phyloP scores from a whole-genome alignment of 2,113 vertebrate genomes.

The Mesocricetus auratus region DNA sequence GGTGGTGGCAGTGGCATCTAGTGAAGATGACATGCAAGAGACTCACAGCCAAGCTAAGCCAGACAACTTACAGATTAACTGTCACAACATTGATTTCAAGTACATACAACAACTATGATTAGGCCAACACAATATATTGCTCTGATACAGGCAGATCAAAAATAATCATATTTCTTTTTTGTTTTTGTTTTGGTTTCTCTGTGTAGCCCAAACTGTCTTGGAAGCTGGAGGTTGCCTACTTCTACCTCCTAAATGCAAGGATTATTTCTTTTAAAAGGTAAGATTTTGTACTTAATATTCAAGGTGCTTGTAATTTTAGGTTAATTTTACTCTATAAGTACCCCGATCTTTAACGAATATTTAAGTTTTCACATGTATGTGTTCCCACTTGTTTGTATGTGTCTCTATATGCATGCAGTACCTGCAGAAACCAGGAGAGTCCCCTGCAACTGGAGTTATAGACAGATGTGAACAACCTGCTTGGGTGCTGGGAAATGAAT shows the following conservation, averaged over 20 bases:
- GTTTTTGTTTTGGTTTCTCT: neutral
- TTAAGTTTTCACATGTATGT: neutral
- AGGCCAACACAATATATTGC: conserved; percentile 38
- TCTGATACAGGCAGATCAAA: neutral
- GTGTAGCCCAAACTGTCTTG: neutral
- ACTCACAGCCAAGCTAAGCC: neutral
- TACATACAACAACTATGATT: neutral
- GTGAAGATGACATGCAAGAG: neutral
- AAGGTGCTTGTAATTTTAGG: neutral
- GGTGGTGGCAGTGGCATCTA: neutral
- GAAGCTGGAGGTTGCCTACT: neutral
- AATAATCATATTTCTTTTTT: neutral
- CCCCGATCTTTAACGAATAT: neutral
- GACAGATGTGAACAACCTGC: neutral
- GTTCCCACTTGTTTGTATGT: neutral
- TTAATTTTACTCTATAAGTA: neutral
- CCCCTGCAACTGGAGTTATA: neutral
- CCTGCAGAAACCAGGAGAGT: neutral
- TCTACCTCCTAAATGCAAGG: neutral
- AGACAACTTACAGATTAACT: conserved; percentile 2
- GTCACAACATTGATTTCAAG: conserved; percentile 13
- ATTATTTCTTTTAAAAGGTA: conserved; percentile 50
- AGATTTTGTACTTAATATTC: conserved; percentile 43
- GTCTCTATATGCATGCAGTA: neutral
- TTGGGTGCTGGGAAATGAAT: neutral